Evolutionary conservation across 2,113 vertebrate species (phyloP), one percentile per base, ranked within the genome.

Genomic region (Pithys albifrons): DNA sequence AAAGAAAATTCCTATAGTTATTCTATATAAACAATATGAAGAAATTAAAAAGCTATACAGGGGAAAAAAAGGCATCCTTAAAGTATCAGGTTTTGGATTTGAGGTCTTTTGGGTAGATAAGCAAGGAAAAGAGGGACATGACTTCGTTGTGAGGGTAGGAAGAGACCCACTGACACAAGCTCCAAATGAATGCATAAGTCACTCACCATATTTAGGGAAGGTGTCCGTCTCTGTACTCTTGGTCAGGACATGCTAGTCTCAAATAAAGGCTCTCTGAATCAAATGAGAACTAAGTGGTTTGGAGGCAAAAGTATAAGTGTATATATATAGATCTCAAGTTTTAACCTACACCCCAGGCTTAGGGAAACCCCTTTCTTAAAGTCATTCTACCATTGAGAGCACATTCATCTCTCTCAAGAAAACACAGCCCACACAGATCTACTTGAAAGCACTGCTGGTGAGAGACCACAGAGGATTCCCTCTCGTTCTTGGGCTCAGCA

Each of bases 381-480:
- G 92, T 96, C 88, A 91, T 81, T 94, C 85, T 95, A 84, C 71
- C 15, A 18, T 17, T 85, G 48, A 96, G 55, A 90, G 72, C 65
- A 87, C 69, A 97, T 91, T 97, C 97, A 96, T 96, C 29, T 93
- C 94, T 95, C 81, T 29, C 88, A 89, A 93, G 97, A 82, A 96
- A 97, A 90, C 66, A 94, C 95, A 91, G 37, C 97, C 95, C 85
- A 96, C 97, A n/a, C 93, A 96, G 66, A 94, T 39, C 78, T 94
- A 97, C 96, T 88, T 96, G 93, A 98, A 97, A 98, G 96, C 71
- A 90, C 52, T 91, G 88, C 89, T 91, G 93, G 24, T 67, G 62
- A 94, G 97, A 95, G 91, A 96, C 96, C 97, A 91, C 97, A 98
- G 97, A 98, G 98, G 98, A 98, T 98, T 98, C 98, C 98, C 98